phyloP scores from a whole-genome alignment of 2,797 vertebrate genomes.

The Sebastes umbrosus region DNA sequence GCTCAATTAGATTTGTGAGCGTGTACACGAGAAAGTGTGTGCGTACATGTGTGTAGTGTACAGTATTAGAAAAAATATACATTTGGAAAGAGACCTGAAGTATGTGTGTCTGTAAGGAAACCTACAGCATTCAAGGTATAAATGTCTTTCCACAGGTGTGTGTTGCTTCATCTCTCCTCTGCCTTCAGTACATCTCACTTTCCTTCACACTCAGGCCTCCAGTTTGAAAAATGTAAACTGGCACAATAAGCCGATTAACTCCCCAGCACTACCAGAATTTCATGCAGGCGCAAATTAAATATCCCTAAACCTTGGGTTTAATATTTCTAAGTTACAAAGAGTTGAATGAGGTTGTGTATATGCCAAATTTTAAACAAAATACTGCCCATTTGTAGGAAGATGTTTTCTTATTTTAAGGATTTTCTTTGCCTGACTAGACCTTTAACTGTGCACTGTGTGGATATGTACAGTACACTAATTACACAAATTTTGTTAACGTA shows the following conservation, averaged over 20 bases:
- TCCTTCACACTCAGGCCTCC: neutral
- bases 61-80: neutral
- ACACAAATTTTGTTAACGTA: too few species aligned
- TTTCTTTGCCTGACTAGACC: neutral
- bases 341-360: neutral
- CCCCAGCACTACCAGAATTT: neutral
- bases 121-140: neutral
- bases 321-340: neutral
- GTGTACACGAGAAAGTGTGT: neutral
- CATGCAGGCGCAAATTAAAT: neutral
- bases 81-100: constrained; percentile 3
- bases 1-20: neutral
- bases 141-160: neutral
- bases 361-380: too few species aligned
- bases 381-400: neutral
- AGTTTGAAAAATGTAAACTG: neutral
- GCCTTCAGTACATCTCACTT: neutral
- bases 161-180: neutral
- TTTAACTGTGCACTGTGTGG: neutral
- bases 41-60: neutral
- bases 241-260: neutral
- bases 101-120: neutral
- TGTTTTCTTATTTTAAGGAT: neutral
- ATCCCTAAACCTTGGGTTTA: neutral
- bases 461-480: too few species aligned